These are phyloP conservation scores for Podarcis lilfordi DNA, from an alignment of 2,797 vertebrate species.

Conservation along the genomic window DNA sequence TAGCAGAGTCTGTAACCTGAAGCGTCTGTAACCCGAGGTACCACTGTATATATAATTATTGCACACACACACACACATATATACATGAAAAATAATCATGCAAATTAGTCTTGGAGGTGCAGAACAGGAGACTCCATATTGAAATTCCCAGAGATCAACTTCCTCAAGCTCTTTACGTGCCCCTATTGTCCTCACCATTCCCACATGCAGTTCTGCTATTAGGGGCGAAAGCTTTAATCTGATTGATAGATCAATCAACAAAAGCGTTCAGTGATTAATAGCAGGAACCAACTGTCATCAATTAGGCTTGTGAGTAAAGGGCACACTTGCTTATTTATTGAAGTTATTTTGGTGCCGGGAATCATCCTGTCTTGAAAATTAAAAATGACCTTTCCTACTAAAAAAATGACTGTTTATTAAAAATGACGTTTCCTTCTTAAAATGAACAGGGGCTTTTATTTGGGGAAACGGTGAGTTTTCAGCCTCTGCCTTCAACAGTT, in stretches of 20 bases:
- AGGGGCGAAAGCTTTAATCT: not conserved
- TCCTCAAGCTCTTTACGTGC: not conserved
- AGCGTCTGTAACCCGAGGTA: too few relatives aligned
- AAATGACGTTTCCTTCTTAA: not conserved
- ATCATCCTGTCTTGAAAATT: not conserved
- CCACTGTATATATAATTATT: too few relatives aligned
- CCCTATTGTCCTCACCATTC: not conserved
- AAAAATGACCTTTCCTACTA: not conserved
- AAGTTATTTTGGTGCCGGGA: not conserved
- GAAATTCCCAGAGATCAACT: not conserved
- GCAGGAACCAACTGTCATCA: not conserved
- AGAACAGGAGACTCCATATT: not conserved
- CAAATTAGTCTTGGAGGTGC: too few relatives aligned
- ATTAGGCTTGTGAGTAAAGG: not conserved
- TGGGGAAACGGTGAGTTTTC: not conserved
- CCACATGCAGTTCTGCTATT: not conserved
- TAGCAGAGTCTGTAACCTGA: too few relatives aligned
- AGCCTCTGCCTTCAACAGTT: not conserved
- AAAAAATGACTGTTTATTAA: too few relatives aligned
- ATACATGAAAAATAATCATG: too few relatives aligned
- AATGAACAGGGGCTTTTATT: not conserved
- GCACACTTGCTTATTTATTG: not conserved
- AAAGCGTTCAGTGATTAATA: not conserved
- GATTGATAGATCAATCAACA: constrained; percentile 9
- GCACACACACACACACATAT: too few relatives aligned